These are phyloP conservation scores for Zapornia atra DNA, from an alignment of 2,113 vertebrate genomes.

Conservation along the genomic window DNA sequence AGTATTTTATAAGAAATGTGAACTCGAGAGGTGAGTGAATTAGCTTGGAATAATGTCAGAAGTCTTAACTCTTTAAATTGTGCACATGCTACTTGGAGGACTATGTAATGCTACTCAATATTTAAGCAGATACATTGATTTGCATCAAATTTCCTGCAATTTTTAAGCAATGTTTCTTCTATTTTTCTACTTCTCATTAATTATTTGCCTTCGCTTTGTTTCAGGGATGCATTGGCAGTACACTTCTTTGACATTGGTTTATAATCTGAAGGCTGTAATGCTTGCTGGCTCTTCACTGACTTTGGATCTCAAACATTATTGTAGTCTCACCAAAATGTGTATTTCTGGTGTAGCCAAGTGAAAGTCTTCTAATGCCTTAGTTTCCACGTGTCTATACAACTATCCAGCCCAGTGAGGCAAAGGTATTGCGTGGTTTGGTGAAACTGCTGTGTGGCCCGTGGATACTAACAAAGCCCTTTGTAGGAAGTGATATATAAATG, in stretches of 20 bases:
- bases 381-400: neutral
- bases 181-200: neutral
- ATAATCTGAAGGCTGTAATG: neutral
- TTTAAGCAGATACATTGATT: neutral
- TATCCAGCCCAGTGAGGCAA: neutral
- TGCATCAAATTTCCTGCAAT: neutral
- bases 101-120: neutral
- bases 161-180: neutral
- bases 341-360: neutral
- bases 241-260: neutral
- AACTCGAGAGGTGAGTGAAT: neutral
- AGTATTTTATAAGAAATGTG: constrained; percentile 3
- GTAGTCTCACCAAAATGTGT: neutral
- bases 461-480: neutral
- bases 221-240: neutral
- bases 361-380: neutral
- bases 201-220: neutral
- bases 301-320: neutral
- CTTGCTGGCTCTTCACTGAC: neutral
- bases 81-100: neutral
- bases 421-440: neutral
- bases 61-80: neutral
- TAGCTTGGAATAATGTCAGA: neutral
- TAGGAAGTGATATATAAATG: neutral
- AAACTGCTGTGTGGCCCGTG: neutral